phyloP scores from a whole-genome alignment of 1,140 invertebrate species.

The Bacillus rossius region DNA sequence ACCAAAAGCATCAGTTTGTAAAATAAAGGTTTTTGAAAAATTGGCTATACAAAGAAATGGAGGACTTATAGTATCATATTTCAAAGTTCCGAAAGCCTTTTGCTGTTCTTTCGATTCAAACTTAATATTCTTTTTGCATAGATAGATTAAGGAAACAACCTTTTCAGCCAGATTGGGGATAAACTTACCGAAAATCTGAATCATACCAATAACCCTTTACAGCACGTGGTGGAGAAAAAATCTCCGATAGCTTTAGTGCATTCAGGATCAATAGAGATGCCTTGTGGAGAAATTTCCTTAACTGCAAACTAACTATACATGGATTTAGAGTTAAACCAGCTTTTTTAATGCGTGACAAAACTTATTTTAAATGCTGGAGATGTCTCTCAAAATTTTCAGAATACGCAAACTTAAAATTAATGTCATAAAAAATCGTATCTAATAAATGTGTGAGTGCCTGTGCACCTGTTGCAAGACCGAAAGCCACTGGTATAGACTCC shows the following conservation, averaged over 20 bases:
- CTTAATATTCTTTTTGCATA: slow-evolving; percentile 20
- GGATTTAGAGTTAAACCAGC: slow-evolving; percentile 19
- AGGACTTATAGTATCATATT: slow-evolving; percentile 26
- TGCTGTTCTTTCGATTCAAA: slow-evolving; percentile 33
- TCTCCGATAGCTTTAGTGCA: slow-evolving; percentile 6
- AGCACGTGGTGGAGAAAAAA: slow-evolving; percentile 6
- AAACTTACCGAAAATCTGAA: background rate
- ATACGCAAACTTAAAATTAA: background rate
- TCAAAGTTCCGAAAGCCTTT: slow-evolving; percentile 32
- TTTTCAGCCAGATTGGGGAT: slow-evolving; percentile 32
- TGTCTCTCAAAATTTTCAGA: slow-evolving; percentile 16
- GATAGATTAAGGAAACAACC: slow-evolving; percentile 31
- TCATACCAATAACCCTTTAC: background rate
- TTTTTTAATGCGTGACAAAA: slow-evolving; percentile 12
- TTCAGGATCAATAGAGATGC: no score
- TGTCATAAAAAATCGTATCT: background rate
- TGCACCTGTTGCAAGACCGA: background rate
- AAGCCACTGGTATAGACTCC: background rate
- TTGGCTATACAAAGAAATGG: slow-evolving; percentile 34
- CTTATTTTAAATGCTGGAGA: slow-evolving; percentile 15
- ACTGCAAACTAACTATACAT: slow-evolving; percentile 15
- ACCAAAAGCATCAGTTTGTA: slow-evolving; percentile 36
- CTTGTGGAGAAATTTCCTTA: background rate
- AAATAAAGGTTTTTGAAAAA: slow-evolving; percentile 29
- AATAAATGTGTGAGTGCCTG: background rate